Conservation (phyloP, 2,113 vertebrate genomes). For the Phalacrocorax aristotelis region DNA sequence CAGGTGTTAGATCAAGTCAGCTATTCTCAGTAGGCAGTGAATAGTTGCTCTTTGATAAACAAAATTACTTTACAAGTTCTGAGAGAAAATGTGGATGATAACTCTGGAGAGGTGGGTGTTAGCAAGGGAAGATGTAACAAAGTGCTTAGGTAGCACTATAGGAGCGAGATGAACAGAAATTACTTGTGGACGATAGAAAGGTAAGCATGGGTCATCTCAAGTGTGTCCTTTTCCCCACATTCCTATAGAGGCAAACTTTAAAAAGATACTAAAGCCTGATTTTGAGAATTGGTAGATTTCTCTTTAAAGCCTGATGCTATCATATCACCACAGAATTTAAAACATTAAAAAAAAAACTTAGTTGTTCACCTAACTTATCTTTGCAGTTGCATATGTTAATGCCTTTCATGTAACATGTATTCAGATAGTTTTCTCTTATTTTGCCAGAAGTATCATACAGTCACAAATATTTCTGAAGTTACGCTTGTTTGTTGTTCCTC, state of each 20-base stretch:
- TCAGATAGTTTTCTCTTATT: not conserved
- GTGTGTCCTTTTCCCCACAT: not conserved
- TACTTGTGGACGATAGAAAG: not conserved
- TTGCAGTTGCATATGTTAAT: not conserved
- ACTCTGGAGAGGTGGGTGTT: not conserved
- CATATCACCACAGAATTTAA: not conserved
- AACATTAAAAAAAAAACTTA: not conserved
- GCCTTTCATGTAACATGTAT: not conserved
- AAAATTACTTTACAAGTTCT: not conserved
- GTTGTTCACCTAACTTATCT: not conserved
- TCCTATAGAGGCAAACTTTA: not conserved
- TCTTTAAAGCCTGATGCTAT: not conserved
- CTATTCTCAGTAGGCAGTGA: not conserved
- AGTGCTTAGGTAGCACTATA: rapidly evolving
- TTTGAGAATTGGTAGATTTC: not conserved
- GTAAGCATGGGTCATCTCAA: not conserved
- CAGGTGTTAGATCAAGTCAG: not conserved
- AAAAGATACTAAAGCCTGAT: not conserved
- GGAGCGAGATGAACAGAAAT: not conserved
- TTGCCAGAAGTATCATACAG: not conserved
- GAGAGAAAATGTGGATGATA: not conserved
- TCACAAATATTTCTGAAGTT: not conserved
- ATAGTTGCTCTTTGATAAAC: not conserved
- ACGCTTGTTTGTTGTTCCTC: not conserved
- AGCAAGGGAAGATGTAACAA: not conserved